Conservation (phyloP, 1,140 invertebrate species). For the Drosophila parabipectinata region DNA sequence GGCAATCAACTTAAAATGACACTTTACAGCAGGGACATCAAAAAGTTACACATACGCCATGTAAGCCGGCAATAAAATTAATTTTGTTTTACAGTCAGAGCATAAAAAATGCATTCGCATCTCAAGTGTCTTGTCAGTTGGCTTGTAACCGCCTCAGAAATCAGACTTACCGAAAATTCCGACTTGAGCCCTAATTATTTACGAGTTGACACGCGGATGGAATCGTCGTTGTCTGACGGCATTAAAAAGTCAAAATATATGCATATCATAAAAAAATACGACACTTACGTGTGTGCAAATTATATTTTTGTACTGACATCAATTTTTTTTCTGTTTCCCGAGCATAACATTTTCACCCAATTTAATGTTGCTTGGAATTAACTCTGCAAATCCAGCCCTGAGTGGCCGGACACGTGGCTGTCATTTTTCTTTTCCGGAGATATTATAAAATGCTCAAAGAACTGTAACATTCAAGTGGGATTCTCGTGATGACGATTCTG, state of each 20-base stretch:
- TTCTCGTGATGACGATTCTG: conserved; percentile 15
- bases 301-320: conserved; percentile 22
- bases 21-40: conserved; percentile 35
- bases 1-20: conserved; percentile 23
- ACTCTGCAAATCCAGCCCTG: not conserved
- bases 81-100: conserved; percentile 35
- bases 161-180: conserved; percentile 11
- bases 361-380: conserved; percentile 43
- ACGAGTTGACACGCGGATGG: conserved; percentile 41
- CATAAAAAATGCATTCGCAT: conserved; percentile 42
- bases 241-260: conserved; percentile 62
- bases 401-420: conserved; percentile 20
- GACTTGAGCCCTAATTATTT: conserved; percentile 68
- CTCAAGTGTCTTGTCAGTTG: conserved; percentile 44
- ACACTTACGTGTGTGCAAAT: conserved; percentile 50
- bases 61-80: conserved; percentile 38
- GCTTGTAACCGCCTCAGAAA: conserved; percentile 6
- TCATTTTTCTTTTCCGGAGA: not conserved
- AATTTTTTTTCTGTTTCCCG: conserved; percentile 5
- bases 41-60: conserved; percentile 44
- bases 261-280: conserved; percentile 67
- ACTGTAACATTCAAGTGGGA: not conserved
- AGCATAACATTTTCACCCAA: conserved; percentile 63
- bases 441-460: not conserved
- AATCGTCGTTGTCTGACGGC: conserved; percentile 2